These are phyloP conservation scores for Eolophus roseicapilla DNA, from an alignment of 2,113 vertebrate genomes.

Conservation along the genomic window DNA sequence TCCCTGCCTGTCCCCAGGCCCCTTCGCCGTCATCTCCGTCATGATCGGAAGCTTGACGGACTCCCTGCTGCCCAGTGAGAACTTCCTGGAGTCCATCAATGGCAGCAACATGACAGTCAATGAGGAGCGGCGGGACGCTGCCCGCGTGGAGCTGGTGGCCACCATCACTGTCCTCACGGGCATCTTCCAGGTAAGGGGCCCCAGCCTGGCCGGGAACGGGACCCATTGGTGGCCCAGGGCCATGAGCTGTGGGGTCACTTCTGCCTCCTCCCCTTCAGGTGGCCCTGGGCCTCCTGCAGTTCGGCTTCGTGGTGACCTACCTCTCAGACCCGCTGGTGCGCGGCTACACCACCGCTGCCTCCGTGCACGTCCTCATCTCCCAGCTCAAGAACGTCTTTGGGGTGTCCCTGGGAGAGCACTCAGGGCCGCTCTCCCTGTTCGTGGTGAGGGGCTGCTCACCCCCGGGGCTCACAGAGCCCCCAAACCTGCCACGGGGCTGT, in stretches of 20 bases:
- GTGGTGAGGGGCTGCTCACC: conserved; percentile 68
- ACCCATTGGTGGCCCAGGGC: fast-evolving
- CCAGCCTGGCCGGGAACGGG: background rate
- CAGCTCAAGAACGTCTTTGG: conserved; percentile 94
- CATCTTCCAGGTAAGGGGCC: conserved; percentile 84
- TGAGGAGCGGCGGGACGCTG: conserved; percentile 25
- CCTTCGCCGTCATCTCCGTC: conserved; percentile 92
- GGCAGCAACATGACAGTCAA: conserved; percentile 52
- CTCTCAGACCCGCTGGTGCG: conserved; percentile 92
- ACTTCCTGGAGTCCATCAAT: conserved; percentile 67
- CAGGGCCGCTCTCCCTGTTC: conserved; percentile 84
- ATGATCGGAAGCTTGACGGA: conserved; percentile 93
- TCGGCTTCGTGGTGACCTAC: conserved; percentile 95
- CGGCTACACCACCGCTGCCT: conserved; percentile 89
- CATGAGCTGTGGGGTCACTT: background rate
- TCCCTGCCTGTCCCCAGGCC: conserved; percentile 74
- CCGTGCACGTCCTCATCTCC: conserved; percentile 89
- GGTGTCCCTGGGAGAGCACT: conserved; percentile 70
- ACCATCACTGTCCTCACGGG: conserved; percentile 85
- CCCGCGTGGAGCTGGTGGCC: conserved; percentile 82
- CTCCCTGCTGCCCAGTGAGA: conserved; percentile 78
- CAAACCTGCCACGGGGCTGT: background rate
- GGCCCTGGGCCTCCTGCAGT: conserved; percentile 85
- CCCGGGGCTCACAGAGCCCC: background rate
- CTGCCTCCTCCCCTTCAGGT: conserved; percentile 72